Evolutionary conservation across 2,797 vertebrate species (phyloP).

Genomic region (Decapterus maruadsi): DNA sequence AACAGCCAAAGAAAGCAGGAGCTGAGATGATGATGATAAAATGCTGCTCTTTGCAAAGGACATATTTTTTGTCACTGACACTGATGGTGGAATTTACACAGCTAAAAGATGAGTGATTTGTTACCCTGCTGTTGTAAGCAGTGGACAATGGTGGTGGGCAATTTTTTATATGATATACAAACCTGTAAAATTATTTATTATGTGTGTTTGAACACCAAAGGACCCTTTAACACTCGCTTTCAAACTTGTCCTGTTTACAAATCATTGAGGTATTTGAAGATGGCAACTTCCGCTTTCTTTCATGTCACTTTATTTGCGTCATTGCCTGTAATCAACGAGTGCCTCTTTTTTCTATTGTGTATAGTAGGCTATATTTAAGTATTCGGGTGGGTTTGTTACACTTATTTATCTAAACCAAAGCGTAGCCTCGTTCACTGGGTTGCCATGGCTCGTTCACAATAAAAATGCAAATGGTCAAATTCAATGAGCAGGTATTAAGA

Average conservation of each 20-base stretch:
- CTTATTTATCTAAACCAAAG: slow-evolving; percentile 44
- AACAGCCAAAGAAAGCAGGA: slow-evolving; percentile 30
- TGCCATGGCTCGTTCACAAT: no score
- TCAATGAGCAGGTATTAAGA: slow-evolving; percentile 53
- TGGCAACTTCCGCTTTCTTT: slow-evolving; percentile 17
- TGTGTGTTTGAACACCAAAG: slow-evolving; percentile 60
- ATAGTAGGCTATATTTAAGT: slow-evolving; percentile 40
- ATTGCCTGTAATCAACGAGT: slow-evolving; percentile 1
- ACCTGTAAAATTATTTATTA: slow-evolving; percentile 72
- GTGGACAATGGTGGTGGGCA: slow-evolving; percentile 75
- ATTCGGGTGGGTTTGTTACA: slow-evolving; percentile 64
- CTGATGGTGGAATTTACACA: slow-evolving; percentile 52
- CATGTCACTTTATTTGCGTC: slow-evolving; percentile 15
- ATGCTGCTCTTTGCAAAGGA: slow-evolving; percentile 46
- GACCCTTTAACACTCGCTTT: slow-evolving; percentile 6
- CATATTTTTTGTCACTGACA: slow-evolving; percentile 49
- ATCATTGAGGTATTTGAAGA: slow-evolving; percentile 31
- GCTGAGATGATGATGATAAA: slow-evolving; percentile 28
- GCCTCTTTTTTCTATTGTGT: slow-evolving; percentile 3
- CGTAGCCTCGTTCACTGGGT: background rate
- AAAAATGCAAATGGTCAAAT: slow-evolving; percentile 45
- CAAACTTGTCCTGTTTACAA: slow-evolving; percentile 46
- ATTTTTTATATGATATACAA: slow-evolving; percentile 27
- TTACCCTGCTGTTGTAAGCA: slow-evolving; percentile 86
- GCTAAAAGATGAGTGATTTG: slow-evolving; percentile 47